phyloP scores from a whole-genome alignment of 2,113 vertebrate species.

The Ibidorhyncha struthersii region DNA sequence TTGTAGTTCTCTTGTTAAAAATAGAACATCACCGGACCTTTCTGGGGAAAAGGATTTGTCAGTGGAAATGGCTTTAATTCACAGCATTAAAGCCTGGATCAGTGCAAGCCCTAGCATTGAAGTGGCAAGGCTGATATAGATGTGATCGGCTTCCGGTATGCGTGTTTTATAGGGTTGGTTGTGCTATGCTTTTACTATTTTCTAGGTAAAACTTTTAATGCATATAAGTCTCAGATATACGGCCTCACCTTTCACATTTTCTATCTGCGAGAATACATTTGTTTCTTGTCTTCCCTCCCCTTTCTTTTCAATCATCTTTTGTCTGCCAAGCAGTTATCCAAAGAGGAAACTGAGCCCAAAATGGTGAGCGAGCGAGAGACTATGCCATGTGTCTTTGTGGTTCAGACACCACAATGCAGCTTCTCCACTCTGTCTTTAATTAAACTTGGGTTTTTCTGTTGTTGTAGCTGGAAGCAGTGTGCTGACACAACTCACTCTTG shows the following conservation, averaged over 20 bases:
- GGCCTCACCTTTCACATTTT: background rate
- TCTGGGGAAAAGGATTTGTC: background rate
- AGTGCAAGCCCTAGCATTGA: background rate
- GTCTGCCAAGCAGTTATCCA: background rate
- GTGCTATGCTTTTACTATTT: background rate
- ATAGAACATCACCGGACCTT: background rate
- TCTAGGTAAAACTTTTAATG: background rate
- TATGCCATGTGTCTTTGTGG: background rate
- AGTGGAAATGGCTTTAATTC: background rate
- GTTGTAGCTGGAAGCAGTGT: conserved; percentile 78
- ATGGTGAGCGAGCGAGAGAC: background rate
- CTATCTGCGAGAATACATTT: background rate
- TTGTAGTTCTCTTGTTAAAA: background rate
- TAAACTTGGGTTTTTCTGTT: conserved; percentile 75
- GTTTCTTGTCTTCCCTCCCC: background rate
- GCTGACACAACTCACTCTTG: conserved; percentile 80
- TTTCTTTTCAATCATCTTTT: background rate
- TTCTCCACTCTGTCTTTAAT: conserved; percentile 77
- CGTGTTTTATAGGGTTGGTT: background rate
- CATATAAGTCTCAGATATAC: background rate
- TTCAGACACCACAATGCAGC: conserved; percentile 40
- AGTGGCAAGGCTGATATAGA: background rate
- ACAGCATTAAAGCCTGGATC: background rate
- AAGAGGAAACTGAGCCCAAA: conserved; percentile 5
- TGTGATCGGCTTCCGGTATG: background rate